These are phyloP conservation scores for Morinoia aosen DNA, from an alignment of 2,888 invertebrate species.

Conservation along the genomic window DNA sequence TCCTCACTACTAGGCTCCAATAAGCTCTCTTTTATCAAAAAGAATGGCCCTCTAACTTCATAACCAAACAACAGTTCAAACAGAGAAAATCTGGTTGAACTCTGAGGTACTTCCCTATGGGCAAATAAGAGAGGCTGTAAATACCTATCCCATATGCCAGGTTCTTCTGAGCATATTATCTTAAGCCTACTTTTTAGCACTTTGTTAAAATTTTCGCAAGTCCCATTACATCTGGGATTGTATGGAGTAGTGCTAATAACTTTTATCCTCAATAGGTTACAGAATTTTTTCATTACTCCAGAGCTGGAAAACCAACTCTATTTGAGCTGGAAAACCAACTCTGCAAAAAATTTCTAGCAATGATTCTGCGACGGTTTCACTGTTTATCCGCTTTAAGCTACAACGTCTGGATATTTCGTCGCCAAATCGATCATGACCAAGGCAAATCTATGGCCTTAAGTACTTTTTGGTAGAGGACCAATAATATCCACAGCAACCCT, in stretches of 20 bases:
- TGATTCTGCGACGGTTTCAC: background rate
- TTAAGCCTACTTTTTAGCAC: background rate
- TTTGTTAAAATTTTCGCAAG: conserved; percentile 16
- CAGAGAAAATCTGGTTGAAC: too few species aligned
- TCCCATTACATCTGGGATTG: conserved; percentile 2
- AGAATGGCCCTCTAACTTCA: too few species aligned
- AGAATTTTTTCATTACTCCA: background rate
- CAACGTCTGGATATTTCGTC: conserved; percentile 6
- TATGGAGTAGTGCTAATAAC: conserved; percentile 3
- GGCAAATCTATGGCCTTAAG: background rate
- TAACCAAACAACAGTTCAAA: too few species aligned
- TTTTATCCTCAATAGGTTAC: background rate
- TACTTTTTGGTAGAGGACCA: conserved; percentile 44
- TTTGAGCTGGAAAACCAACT: background rate
- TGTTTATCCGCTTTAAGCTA: conserved; percentile 15
- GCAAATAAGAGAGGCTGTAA: too few species aligned
- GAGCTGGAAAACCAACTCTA: conserved; percentile 35
- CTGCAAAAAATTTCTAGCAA: conserved; percentile 26
- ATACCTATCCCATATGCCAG: too few species aligned
- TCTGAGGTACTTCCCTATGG: too few species aligned
- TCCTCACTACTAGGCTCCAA: too few species aligned
- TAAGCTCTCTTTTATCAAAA: too few species aligned
- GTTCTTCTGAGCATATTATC: background rate
- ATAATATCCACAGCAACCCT: conserved; percentile 53
- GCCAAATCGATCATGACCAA: background rate